Evolutionary conservation across 1,140 invertebrate species (phyloP), one percentile per base, ranked within the genome.

Genomic region (Aphelinus certus): DNA sequence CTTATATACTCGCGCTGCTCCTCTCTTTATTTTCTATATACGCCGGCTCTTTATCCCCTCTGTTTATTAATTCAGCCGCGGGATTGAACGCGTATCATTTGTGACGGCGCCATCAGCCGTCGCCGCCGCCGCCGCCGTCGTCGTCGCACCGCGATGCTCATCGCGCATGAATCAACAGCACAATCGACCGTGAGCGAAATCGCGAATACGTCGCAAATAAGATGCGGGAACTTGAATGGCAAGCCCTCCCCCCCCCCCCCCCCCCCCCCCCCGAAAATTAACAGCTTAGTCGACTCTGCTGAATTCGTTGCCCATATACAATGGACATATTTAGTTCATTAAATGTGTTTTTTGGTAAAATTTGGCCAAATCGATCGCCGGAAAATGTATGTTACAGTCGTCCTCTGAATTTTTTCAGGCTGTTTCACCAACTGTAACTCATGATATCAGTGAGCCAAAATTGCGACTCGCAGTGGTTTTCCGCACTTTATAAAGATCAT

Each of bases 41-140:
- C 55, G 55, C 56, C 56, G 26, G 45, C 74, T 57, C 64, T 57
- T 64, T 57, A 66, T 51, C 66, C 67, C 43, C 42, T n/a, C 73
- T 63, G 80, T 83, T 86, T 83, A 82, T 86, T 84, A 79, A 76
- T 51, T 69, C 79, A 82, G 62, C 75, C 78, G 66, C 71, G 67
- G 77, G 78, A 85, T 83, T 84, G 82, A 85, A 85, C 84, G 76
- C 77, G 83, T 80, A 85, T 86, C 83, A 83, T 84, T 85, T 83
- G 82, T 60, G 9, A 4, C 45, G 64, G 5, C 26, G 26, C 26
- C 26, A 26, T 26, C 26, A 26, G 26, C 26, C 26, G 26, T 26
- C 26, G 26, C 26, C 26, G 26, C 26, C 26, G 26, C 26, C 26
- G 26, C 26, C 46, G 58, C 4, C 60, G 69, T 9, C 7, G 10